phyloP scores from a whole-genome alignment of 2,888 invertebrate genomes.

The Heliconius sara region DNA sequence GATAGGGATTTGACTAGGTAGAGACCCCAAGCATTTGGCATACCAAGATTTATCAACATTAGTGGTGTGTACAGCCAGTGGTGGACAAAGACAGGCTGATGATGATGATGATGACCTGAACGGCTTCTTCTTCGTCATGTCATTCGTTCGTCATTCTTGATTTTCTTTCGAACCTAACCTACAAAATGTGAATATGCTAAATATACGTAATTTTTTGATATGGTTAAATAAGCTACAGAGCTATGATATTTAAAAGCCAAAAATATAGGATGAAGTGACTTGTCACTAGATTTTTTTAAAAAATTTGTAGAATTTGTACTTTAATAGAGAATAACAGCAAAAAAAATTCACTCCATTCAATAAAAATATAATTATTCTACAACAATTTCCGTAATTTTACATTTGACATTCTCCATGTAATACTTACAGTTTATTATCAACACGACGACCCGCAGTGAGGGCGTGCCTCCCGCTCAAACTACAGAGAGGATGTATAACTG shows the following conservation, averaged over 20 bases:
- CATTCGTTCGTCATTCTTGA: too few species aligned
- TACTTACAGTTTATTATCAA: not conserved
- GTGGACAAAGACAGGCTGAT: too few species aligned
- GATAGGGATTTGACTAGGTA: too few species aligned
- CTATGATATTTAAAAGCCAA: not conserved
- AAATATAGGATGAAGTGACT: not conserved
- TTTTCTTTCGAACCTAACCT: too few species aligned
- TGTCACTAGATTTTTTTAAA: not conserved
- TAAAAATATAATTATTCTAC: not conserved
- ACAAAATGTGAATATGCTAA: too few species aligned
- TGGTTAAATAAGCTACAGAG: too few species aligned
- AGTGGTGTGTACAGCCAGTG: too few species aligned
- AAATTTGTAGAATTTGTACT: not conserved
- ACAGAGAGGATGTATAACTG: slow-evolving; percentile 41
- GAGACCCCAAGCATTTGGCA: too few species aligned
- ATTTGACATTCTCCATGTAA: not conserved
- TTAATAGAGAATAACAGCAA: not conserved
- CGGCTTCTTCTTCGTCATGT: too few species aligned
- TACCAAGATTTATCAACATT: too few species aligned
- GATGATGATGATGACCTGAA: too few species aligned
- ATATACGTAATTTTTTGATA: too few species aligned
- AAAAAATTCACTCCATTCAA: not conserved
- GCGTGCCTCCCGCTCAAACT: slow-evolving; percentile 20
- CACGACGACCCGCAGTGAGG: slow-evolving; percentile 22
- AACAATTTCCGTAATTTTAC: not conserved